phyloP scores from a whole-genome alignment of 2,797 vertebrate species.

The Nyctibius grandis region DNA sequence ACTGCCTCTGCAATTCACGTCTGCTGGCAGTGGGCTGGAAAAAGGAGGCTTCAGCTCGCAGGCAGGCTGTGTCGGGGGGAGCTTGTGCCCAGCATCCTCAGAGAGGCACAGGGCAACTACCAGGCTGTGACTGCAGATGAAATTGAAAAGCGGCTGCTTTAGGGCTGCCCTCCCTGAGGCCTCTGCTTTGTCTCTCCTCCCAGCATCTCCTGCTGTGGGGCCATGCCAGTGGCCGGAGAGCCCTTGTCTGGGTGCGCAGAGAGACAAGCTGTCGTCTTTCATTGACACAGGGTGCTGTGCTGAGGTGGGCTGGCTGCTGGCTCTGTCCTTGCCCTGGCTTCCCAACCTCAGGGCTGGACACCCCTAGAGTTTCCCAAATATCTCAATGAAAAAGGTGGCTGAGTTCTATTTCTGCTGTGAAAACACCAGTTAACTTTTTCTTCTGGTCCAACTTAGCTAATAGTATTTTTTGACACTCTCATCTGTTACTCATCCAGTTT shows the following conservation, averaged over 20 bases:
- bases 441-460: background rate
- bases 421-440: background rate
- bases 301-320: background rate
- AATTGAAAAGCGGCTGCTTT: background rate
- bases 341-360: background rate
- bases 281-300: background rate
- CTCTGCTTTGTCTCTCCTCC: background rate
- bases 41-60: background rate
- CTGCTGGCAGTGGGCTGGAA: background rate
- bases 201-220: background rate
- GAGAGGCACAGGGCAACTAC: background rate
- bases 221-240: rapidly evolving
- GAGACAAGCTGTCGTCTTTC: background rate
- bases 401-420: background rate
- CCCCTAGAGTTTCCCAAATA: background rate
- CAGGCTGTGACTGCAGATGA: background rate
- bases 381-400: background rate
- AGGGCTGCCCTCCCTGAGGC: background rate
- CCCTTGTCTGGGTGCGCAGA: rapidly evolving
- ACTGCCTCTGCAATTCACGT: background rate
- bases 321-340: background rate
- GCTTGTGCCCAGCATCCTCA: rapidly evolving
- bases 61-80: rapidly evolving
- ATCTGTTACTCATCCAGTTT: background rate
- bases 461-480: background rate